Conservation (phyloP, 2,888 invertebrate genomes). For the Aphidoletes aphidimyza region DNA sequence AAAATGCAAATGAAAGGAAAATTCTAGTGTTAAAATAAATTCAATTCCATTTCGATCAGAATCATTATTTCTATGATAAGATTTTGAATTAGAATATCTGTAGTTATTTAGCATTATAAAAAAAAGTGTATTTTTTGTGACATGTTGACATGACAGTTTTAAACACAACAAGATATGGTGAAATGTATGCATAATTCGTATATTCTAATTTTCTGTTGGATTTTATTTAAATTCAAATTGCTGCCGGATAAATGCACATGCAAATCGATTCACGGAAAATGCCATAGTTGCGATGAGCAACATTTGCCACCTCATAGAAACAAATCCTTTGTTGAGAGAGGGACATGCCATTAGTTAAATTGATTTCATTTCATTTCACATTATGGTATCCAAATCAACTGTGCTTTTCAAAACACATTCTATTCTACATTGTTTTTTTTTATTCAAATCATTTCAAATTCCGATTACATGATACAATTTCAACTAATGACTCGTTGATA, state of each 20-base stretch:
- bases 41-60: not conserved
- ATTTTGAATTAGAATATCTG: not conserved
- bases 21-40: not conserved
- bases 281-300: not conserved
- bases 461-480: too few relatives aligned
- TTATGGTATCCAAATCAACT: not conserved
- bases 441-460: too few relatives aligned
- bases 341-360: not conserved
- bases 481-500: too few relatives aligned
- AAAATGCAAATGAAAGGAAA: constrained; percentile 14
- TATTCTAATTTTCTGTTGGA: not conserved
- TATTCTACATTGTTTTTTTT: too few relatives aligned
- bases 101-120: not conserved
- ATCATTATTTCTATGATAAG: not conserved
- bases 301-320: not conserved
- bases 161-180: too few relatives aligned
- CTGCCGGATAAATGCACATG: not conserved
- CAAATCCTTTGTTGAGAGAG: not conserved
- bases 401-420: too few relatives aligned
- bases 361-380: not conserved
- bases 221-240: not conserved
- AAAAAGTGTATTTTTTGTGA: not conserved
- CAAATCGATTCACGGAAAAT: not conserved
- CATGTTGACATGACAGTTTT: not conserved
- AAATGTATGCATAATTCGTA: not conserved